Percentiles rank a stretch among this genome's conserved stretches.
phyloP scores from a whole-genome alignment of 2,113 vertebrate genomes.

The Caretta caretta region DNA sequence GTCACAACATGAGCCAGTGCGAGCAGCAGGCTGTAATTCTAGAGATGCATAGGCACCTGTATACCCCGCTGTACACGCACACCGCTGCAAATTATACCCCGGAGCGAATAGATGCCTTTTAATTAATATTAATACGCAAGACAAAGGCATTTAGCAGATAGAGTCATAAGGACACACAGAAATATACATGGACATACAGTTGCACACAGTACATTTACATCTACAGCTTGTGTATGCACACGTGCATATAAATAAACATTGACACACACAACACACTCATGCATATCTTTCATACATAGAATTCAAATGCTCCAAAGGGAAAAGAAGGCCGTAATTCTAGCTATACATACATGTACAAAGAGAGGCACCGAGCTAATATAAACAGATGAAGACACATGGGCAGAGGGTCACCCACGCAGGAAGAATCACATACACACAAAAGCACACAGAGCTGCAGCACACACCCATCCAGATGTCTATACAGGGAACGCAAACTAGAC shows the following conservation, averaged over 20 bases:
- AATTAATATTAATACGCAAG: not conserved
- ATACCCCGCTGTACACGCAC: fast-evolving
- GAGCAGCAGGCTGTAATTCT: not conserved
- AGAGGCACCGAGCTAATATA: not conserved
- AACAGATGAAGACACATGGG: not conserved
- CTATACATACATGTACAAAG: not conserved
- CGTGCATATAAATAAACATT: not conserved
- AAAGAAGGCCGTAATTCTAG: not conserved
- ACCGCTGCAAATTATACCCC: not conserved
- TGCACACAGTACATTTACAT: fast-evolving
- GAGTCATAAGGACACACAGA: fast-evolving
- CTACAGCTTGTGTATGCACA: not conserved
- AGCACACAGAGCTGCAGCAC: fast-evolving
- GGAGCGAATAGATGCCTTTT: not conserved
- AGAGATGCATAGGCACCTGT: not conserved
- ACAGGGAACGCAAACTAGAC: not conserved
- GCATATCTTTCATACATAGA: not conserved
- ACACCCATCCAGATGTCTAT: not conserved
- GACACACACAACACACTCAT: not conserved
- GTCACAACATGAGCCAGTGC: not conserved
- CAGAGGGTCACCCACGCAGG: not conserved
- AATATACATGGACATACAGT: not conserved
- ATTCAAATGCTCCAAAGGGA: fast-evolving
- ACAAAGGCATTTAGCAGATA: not conserved
- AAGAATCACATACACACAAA: fast-evolving